Evolutionary conservation across 1,140 invertebrate genomes (phyloP).

Genomic region (Ruditapes philippinarum): DNA sequence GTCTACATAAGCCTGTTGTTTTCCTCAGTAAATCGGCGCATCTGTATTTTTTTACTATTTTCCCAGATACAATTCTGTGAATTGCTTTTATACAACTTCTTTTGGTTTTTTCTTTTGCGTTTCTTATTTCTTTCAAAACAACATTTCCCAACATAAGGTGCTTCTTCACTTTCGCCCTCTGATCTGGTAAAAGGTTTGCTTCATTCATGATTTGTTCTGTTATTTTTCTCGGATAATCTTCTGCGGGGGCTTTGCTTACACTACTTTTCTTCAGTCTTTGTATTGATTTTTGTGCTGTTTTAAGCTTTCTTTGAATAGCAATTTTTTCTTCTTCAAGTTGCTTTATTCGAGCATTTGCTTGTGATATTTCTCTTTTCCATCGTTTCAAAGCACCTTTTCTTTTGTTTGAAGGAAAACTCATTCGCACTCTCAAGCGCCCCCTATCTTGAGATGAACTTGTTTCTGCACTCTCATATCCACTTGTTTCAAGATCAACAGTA

Average conservation of each 20-base stretch:
- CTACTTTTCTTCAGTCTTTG: slow-evolving; percentile 11
- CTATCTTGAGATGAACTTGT: no score
- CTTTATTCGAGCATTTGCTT: not conserved
- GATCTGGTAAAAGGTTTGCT: not conserved
- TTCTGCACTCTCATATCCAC: no score
- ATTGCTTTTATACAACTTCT: slow-evolving; percentile 34
- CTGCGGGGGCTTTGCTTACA: not conserved
- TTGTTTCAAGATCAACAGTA: no score
- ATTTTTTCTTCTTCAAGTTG: slow-evolving; percentile 20
- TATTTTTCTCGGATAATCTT: not conserved
- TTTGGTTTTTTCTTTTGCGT: no score
- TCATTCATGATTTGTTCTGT: not conserved
- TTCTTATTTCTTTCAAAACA: not conserved
- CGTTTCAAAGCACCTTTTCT: no score
- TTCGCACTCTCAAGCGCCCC: no score
- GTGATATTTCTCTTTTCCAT: no score
- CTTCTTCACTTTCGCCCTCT: not conserved
- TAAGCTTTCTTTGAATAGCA: not conserved
- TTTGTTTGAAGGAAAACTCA: no score
- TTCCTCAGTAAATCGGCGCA: not conserved
- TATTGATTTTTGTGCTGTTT: slow-evolving; percentile 1
- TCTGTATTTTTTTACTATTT: slow-evolving; percentile 53
- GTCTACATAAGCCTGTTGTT: slow-evolving; percentile 47
- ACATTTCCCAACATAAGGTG: not conserved
- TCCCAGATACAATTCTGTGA: slow-evolving; percentile 55